Base-by-base conservation (phyloP, 2,113 vertebrate species). In the Gallinago paraguaiae region DNA sequence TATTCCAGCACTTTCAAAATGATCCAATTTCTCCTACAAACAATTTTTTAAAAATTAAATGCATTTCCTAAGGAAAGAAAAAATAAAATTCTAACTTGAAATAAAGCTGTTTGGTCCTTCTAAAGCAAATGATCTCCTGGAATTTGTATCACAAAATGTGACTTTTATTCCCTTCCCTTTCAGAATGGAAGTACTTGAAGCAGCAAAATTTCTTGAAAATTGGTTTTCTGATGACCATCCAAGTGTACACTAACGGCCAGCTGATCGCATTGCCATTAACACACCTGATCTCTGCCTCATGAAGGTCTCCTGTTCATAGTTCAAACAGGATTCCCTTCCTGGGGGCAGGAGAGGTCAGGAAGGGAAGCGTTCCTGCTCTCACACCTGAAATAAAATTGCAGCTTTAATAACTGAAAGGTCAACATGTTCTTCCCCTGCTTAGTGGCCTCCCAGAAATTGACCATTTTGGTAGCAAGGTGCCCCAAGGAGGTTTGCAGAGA, bases 11-110 rank as follows among this genome's bases (percentile, higher is more conserved):
- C 33, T 84, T 35, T 46, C 25, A 57, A 82, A 82, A 82, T 41
- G 0, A 35, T 75, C 75, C 20, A 2, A 41, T 86, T 86, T 74
- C 16, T 54, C 27, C 20, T 12, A 15, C 0, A 0, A 82, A 57
- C 4, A 5, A 2, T 11, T 67, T 67, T 70, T 84, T 13, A 0
- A 13, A 80, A 78, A 64, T 25, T 43, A 70, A 87, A 76, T 57
- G 15, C 15, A 3, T 79, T 87, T 71, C 16, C 24, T 46, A 33
- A 39, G 9, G 13, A 1, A 10, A 45, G n/a, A 54, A 56, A 68
- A 75, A 45, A 23, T 39, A 54, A 11, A 35, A 31, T 3, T 3
- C 9, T 2, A 24, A 6, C 82, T 82, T 56, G 11, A n/a, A 59
- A 41, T 31, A 1, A 80, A 92, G 7, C 10, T 37, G 13, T 57